A percentile compares a stretch with the other conserved stretches of the same genome.
These are phyloP conservation scores for Macroglossus sobrinus DNA, from an alignment of 2,113 vertebrate genomes.

Conservation along the genomic window DNA sequence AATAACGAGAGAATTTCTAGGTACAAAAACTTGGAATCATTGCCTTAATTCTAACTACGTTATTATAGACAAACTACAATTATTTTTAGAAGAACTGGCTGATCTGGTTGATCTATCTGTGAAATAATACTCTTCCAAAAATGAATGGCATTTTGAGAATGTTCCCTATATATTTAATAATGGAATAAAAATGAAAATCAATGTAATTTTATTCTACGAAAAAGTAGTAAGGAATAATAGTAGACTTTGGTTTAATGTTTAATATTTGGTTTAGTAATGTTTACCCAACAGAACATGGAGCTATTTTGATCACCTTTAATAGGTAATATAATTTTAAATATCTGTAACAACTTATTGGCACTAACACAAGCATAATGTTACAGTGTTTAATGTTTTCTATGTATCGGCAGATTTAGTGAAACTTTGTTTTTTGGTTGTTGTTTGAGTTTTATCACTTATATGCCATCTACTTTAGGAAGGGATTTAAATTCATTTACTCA, in stretches of 20 bases:
- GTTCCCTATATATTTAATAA: neutral
- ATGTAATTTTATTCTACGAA: neutral
- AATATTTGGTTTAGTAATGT: too few species aligned
- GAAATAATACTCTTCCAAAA: neutral
- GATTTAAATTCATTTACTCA: neutral
- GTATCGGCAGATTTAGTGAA: neutral
- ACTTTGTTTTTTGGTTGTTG: neutral
- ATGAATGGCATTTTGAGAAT: neutral
- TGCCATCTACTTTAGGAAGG: neutral
- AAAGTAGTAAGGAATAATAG: neutral
- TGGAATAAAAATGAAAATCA: neutral
- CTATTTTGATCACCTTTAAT: neutral
- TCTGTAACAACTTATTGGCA: neutral
- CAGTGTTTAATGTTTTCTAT: neutral
- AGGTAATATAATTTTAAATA: neutral
- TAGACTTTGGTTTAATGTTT: neutral
- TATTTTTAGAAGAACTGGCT: neutral
- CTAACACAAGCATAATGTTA: neutral
- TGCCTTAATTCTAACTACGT: neutral
- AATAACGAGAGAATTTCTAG: neutral
- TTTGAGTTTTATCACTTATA: conserved; percentile 3
- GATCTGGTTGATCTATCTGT: neutral
- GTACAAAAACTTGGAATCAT: neutral
- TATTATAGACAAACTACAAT: neutral
- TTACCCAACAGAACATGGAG: neutral